Evolutionary conservation across 2,888 invertebrate species (phyloP).

Genomic region (Pomacea canaliculata): DNA sequence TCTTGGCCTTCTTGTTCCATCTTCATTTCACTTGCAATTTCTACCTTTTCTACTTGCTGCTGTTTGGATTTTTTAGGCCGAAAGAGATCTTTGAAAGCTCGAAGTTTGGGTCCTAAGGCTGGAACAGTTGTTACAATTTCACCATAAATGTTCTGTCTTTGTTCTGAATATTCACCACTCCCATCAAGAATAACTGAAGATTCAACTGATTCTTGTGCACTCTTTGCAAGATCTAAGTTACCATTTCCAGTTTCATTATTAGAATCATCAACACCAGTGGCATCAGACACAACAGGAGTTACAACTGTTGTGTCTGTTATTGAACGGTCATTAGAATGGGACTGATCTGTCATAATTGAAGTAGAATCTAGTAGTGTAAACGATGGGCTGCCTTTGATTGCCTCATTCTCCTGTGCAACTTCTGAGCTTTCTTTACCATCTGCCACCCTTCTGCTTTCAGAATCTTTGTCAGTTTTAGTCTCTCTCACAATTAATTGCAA

Average conservation of each 20-base stretch:
- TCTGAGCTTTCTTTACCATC: too few species aligned
- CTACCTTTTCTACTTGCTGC: slow-evolving; percentile 3
- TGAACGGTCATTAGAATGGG: too few species aligned
- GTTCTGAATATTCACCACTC: not conserved
- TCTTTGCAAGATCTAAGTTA: not conserved
- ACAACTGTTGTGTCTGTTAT: too few species aligned
- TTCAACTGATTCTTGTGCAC: not conserved
- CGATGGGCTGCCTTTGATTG: too few species aligned
- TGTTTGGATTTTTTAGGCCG: slow-evolving; percentile 16
- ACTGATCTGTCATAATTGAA: too few species aligned
- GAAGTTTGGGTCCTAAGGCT: slow-evolving; percentile 6
- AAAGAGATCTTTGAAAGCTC: slow-evolving; percentile 15
- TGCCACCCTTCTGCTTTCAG: too few species aligned
- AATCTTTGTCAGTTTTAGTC: too few species aligned
- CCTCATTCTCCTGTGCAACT: too few species aligned
- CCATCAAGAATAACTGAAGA: not conserved
- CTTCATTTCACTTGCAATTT: not conserved
- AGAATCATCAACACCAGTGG: not conserved
- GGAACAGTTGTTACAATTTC: slow-evolving; percentile 19
- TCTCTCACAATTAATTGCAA: too few species aligned
- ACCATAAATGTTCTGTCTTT: slow-evolving; percentile 14
- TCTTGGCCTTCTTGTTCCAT: slow-evolving; percentile 10
- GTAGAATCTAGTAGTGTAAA: too few species aligned
- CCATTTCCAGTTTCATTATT: not conserved
- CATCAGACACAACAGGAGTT: not conserved